These are phyloP conservation scores for Carassius carassius DNA, from an alignment of 2,113 vertebrate species.

Conservation along the genomic window DNA sequence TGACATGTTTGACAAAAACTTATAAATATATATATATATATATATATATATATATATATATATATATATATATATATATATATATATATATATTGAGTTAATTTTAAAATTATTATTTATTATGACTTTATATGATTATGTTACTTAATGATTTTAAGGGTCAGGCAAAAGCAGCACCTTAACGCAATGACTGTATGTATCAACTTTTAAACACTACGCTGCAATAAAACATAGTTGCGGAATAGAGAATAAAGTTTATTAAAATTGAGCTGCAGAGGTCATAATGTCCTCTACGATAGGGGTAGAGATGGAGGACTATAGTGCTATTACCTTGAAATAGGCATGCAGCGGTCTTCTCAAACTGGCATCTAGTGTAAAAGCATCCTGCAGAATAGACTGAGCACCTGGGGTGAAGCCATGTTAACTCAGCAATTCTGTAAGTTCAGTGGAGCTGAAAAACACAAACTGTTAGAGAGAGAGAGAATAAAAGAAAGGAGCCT, in stretches of 20 bases:
- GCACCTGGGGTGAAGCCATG: constrained; percentile 58
- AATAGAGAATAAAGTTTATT: neutral
- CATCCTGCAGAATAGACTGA: constrained; percentile 50
- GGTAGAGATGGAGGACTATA: constrained; percentile 38
- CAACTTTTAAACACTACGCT: neutral
- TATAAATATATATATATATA: too few relatives aligned
- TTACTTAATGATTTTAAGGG: neutral
- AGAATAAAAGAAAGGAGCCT: constrained; percentile 46
- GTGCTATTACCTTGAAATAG: constrained; percentile 63
- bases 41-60: too few relatives aligned
- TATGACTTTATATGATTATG: too few relatives aligned
- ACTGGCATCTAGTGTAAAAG: constrained; percentile 54
- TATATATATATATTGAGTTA: neutral
- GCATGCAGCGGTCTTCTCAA: constrained; percentile 50
- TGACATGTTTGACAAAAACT: too few relatives aligned
- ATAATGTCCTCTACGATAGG: constrained; percentile 16
- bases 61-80: neutral
- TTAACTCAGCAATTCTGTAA: constrained; percentile 67
- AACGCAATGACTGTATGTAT: neutral
- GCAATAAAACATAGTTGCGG: neutral
- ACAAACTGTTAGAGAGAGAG: constrained; percentile 52
- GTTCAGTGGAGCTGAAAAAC: constrained; percentile 64
- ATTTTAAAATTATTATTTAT: neutral
- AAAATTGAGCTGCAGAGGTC: neutral
- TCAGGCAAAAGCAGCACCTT: neutral